Evolutionary conservation across 2,113 vertebrate species (phyloP).

Genomic region (Macrotus californicus): DNA sequence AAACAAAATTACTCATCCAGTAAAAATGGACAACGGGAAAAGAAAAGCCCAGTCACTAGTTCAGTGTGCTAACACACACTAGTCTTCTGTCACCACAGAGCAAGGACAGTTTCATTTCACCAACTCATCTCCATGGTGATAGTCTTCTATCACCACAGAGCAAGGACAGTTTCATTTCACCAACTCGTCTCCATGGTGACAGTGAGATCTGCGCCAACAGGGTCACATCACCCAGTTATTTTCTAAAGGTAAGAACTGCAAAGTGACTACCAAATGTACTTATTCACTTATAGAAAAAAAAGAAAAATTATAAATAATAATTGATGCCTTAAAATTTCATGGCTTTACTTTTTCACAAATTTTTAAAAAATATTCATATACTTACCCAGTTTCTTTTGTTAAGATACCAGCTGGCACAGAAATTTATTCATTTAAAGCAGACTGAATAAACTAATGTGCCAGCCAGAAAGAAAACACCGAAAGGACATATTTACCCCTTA

Average conservation of each 20-base stretch:
- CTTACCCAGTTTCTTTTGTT: conserved; percentile 72
- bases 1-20: conserved; percentile 76
- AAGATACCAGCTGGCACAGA: conserved; percentile 78
- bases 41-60: conserved; percentile 18
- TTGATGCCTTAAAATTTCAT: neutral
- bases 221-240: neutral
- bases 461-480: conserved; percentile 82
- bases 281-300: neutral
- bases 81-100: neutral
- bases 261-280: conserved; percentile 1
- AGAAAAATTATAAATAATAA: conserved; percentile 8
- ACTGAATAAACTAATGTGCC: conserved; percentile 78
- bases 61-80: neutral
- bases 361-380: conserved; percentile 70
- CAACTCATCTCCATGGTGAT: neutral
- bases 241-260: neutral
- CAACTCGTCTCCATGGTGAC: neutral
- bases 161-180: neutral
- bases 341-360: conserved; percentile 35
- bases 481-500: conserved; percentile 84
- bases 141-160: neutral
- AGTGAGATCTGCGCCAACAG: neutral
- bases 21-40: conserved; percentile 59
- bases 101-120: neutral
- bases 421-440: conserved; percentile 73